phyloP scores from a whole-genome alignment of 2,797 vertebrate species.

The Varecia variegata region DNA sequence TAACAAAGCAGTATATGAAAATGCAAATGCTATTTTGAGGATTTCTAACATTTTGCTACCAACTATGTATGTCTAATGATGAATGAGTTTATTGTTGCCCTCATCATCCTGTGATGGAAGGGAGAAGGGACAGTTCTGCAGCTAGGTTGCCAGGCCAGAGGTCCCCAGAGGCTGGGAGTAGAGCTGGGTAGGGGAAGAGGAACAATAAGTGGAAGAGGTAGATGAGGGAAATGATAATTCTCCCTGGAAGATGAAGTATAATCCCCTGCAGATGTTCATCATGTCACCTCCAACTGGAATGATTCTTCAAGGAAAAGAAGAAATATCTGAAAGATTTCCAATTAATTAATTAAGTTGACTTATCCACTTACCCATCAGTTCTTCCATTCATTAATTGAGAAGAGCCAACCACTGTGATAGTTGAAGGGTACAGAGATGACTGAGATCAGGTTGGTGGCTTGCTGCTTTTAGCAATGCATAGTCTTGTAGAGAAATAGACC shows the following conservation, averaged over 20 bases:
- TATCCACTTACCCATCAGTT: too few relatives aligned
- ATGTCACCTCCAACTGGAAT: background rate
- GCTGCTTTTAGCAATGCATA: background rate
- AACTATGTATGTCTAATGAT: rapidly evolving
- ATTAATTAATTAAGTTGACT: background rate
- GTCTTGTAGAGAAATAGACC: background rate
- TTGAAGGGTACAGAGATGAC: background rate
- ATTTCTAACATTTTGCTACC: background rate
- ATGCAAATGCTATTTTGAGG: background rate
- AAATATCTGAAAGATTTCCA: background rate
- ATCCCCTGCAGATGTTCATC: background rate
- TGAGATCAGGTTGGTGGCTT: background rate
- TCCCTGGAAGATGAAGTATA: background rate
- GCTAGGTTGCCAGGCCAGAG: background rate
- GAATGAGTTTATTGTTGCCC: background rate
- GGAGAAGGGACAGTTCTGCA: background rate
- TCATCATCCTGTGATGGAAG: background rate
- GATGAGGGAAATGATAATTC: background rate
- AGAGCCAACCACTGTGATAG: background rate
- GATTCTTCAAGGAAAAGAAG: background rate
- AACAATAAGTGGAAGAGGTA: background rate
- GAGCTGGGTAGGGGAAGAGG: background rate
- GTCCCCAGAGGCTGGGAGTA: too few relatives aligned
- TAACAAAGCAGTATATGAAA: background rate
- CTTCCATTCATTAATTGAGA: background rate